Conservation (phyloP, 1,140 invertebrate genomes). For the Grapholita molesta region DNA sequence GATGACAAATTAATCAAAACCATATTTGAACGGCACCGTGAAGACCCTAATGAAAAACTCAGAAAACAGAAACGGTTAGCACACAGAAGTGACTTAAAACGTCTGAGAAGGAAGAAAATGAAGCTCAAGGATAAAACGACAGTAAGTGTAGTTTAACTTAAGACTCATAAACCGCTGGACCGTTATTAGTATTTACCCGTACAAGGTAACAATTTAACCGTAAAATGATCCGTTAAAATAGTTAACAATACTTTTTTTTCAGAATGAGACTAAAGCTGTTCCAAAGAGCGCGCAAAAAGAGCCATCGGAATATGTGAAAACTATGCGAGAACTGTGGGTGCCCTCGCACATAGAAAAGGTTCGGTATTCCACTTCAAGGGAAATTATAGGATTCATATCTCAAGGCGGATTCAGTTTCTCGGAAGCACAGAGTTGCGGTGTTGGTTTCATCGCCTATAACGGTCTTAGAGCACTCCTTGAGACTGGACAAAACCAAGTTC, state of each 20-base stretch:
- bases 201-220: too few relatives aligned
- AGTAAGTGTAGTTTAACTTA: too few relatives aligned
- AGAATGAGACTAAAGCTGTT: neutral
- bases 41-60: slow-evolving; percentile 79
- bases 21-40: slow-evolving; percentile 77
- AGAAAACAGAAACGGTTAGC: slow-evolving; percentile 78
- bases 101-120: slow-evolving; percentile 78
- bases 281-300: slow-evolving; percentile 23
- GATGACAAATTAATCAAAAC: slow-evolving; percentile 76
- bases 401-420: slow-evolving; percentile 85
- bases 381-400: slow-evolving; percentile 86
- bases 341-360: slow-evolving; percentile 79
- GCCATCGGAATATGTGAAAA: slow-evolving; percentile 76
- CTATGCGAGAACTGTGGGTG: slow-evolving; percentile 85
- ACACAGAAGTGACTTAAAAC: slow-evolving; percentile 81
- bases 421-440: slow-evolving; percentile 80
- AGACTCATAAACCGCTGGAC: too few relatives aligned
- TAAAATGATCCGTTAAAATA: too few relatives aligned
- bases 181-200: too few relatives aligned
- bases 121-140: slow-evolving; percentile 66
- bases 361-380: slow-evolving; percentile 80
- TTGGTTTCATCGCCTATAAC: slow-evolving; percentile 83
- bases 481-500: slow-evolving; percentile 41
- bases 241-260: neutral
- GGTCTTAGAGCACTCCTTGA: slow-evolving; percentile 76